Percentiles rank a stretch among this genome's conserved stretches.
Evolutionary conservation across 1,140 invertebrate species (phyloP).

Genomic region (Drosophila sucinea): DNA sequence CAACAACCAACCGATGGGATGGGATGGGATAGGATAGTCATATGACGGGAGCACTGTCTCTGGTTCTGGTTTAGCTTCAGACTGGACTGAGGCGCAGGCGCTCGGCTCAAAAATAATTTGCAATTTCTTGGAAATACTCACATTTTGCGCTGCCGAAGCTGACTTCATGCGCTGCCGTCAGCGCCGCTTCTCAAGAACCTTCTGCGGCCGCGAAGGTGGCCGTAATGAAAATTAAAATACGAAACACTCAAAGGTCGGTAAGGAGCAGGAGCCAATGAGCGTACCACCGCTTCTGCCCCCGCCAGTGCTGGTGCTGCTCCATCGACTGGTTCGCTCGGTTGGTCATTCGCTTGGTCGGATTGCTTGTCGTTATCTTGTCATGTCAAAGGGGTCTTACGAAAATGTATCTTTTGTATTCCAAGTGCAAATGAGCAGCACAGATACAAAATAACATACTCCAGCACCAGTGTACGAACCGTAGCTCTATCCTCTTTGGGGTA

Average conservation of each 20-base stretch:
- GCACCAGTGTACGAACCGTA: conserved; percentile 2
- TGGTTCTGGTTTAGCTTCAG: conserved; percentile 20
- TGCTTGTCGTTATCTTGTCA: conserved; percentile 83
- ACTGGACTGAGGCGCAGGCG: conserved; percentile 66
- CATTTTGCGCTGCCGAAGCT: conserved; percentile 67
- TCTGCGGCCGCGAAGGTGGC: conserved; percentile 53
- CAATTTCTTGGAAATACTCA: conserved; percentile 82
- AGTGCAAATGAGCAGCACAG: conserved; percentile 79
- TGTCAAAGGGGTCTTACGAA: conserved; percentile 82
- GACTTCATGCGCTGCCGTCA: conserved; percentile 63
- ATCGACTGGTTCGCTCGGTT: conserved; percentile 4
- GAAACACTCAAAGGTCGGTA: conserved; percentile 72
- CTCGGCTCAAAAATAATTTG: conserved; percentile 81
- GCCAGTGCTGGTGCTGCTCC: neutral
- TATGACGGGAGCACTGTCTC: conserved; percentile 34
- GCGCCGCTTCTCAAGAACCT: conserved; percentile 76
- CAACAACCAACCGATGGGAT: conserved; percentile 28
- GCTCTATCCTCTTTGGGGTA: neutral
- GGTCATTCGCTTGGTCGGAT: conserved; percentile 64
- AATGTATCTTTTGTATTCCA: conserved; percentile 82
- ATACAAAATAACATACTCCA: conserved; percentile 63
- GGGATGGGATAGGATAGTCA: conserved; percentile 25
- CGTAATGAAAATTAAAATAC: conserved; percentile 82
- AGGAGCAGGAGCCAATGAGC: conserved; percentile 73
- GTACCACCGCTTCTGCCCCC: conserved; percentile 20